A percentile compares a stretch with the other conserved stretches of the same genome.
phyloP scores from a whole-genome alignment of 2,113 vertebrate species.

The Lanius collurio region DNA sequence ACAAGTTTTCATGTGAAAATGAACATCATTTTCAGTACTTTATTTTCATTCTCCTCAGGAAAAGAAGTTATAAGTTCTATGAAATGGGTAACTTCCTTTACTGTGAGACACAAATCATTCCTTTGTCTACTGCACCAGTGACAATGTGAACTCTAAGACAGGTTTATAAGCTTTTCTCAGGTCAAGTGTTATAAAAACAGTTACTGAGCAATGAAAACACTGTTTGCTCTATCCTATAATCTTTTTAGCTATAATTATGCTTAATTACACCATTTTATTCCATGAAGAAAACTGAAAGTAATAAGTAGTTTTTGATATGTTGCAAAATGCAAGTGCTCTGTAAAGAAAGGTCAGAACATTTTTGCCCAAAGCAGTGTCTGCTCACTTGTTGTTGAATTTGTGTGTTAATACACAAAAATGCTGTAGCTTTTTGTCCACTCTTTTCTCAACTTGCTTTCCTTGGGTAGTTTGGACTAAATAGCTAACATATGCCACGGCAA shows the following conservation, averaged over 20 bases:
- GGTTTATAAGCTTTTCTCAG: slow-evolving; percentile 11
- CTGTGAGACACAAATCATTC: background rate
- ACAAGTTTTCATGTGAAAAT: background rate
- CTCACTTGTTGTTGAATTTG: background rate
- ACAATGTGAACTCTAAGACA: background rate
- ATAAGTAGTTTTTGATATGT: background rate
- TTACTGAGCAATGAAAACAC: slow-evolving; percentile 26
- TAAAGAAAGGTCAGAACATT: slow-evolving; percentile 7
- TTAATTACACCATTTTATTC: slow-evolving; percentile 31
- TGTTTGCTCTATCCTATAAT: background rate
- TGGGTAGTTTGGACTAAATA: background rate
- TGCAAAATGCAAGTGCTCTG: background rate
- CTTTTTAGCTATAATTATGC: background rate
- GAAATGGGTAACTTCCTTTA: background rate
- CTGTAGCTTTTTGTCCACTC: background rate
- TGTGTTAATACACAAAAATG: background rate
- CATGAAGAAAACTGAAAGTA: slow-evolving; percentile 20
- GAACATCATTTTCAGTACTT: background rate
- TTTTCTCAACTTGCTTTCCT: background rate
- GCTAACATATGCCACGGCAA: background rate
- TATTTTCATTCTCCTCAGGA: background rate
- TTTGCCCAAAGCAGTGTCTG: background rate
- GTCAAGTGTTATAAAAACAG: slow-evolving; percentile 52
- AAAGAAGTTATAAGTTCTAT: background rate
- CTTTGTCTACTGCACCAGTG: background rate